These are phyloP conservation scores for Chelmon rostratus DNA, from an alignment of 2,797 vertebrate species.

Conservation along the genomic window DNA sequence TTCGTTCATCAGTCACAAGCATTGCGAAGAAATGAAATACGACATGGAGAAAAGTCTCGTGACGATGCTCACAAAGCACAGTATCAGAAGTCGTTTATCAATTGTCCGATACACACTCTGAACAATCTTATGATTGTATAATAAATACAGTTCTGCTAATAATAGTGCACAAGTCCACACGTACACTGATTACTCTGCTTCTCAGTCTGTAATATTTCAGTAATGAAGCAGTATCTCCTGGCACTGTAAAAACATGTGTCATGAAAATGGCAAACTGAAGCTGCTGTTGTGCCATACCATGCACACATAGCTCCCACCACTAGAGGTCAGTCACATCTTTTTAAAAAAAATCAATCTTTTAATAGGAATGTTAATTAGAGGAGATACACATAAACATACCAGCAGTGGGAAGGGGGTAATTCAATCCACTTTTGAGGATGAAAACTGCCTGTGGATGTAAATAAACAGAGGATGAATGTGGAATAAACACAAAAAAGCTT, in stretches of 20 bases:
- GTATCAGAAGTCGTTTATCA: conserved; percentile 43
- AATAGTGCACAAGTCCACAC: background rate
- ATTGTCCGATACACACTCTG: background rate
- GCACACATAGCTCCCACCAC: conserved; percentile 11
- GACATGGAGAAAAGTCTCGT: conserved; percentile 1
- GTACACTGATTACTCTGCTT: too few relatives aligned
- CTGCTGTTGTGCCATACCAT: background rate
- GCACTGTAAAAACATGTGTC: background rate
- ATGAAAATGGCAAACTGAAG: background rate
- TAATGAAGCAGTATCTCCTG: background rate
- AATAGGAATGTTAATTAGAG: background rate
- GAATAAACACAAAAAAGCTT: background rate
- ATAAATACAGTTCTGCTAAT: background rate
- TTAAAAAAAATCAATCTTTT: background rate
- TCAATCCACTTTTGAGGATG: background rate
- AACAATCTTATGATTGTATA: background rate
- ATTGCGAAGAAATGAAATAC: background rate
- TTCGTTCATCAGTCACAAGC: background rate
- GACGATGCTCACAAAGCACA: conserved; percentile 26
- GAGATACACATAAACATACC: background rate
- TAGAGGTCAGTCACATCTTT: conserved; percentile 24
- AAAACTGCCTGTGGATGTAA: background rate
- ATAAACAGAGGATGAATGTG: background rate
- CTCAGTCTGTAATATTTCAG: background rate
- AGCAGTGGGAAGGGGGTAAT: background rate